Percentiles rank a stretch among this genome's conserved stretches.
phyloP scores from a whole-genome alignment of 2,113 vertebrate species.

The Cercopithecus mona region DNA sequence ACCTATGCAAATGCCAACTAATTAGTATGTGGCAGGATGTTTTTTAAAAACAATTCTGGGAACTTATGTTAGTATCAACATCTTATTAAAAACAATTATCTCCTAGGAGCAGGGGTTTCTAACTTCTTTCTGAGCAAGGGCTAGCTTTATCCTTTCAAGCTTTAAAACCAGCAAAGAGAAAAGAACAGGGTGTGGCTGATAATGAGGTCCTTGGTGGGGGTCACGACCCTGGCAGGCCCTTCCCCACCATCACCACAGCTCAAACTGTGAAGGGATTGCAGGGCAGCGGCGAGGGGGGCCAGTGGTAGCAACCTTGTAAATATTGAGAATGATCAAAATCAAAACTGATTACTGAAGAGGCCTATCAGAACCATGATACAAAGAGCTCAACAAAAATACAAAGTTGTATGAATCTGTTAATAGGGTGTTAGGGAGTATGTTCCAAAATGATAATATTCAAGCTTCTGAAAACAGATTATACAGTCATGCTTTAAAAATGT shows the following conservation, averaged over 20 bases:
- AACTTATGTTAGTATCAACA: background rate
- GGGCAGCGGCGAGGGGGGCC: background rate
- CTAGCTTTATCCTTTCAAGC: background rate
- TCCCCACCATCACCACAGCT: background rate
- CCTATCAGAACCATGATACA: background rate
- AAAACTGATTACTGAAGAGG: background rate
- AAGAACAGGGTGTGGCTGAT: background rate
- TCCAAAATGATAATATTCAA: constrained; percentile 46
- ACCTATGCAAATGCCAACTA: background rate
- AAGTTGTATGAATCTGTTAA: background rate
- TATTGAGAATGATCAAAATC: background rate
- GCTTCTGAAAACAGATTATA: constrained; percentile 53
- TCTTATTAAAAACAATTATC: background rate
- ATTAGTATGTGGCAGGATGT: background rate
- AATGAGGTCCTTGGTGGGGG: background rate
- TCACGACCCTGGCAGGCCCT: background rate
- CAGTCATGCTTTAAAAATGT: constrained; percentile 58
- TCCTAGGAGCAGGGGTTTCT: background rate
- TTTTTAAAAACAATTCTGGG: background rate
- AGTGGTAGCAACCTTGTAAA: background rate
- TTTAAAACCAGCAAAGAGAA: background rate
- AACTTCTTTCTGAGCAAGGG: background rate
- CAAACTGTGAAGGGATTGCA: background rate
- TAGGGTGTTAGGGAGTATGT: background rate
- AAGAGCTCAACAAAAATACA: background rate